Evolutionary conservation across 2,888 invertebrate genomes (phyloP).

Genomic region (Colostygia pectinataria): DNA sequence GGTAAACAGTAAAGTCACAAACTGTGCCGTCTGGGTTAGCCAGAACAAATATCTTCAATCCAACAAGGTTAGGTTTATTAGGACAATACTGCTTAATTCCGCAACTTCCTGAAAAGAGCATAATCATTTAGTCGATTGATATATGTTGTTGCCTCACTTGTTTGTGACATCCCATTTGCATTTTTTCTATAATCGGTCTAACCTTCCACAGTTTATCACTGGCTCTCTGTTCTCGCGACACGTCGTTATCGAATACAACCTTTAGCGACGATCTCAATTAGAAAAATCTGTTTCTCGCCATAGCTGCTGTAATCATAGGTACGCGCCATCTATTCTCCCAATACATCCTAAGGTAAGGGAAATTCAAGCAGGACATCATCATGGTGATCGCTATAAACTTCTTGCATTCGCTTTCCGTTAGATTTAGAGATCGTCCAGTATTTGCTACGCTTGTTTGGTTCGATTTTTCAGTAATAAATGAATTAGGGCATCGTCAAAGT

Average conservation of each 20-base stretch:
- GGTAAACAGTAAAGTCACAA: conserved; percentile 27
- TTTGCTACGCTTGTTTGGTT: conserved; percentile 12
- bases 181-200: conserved; percentile 15
- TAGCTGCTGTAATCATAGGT: conserved; percentile 9
- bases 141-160: conserved; percentile 9
- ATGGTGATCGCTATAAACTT: conserved; percentile 13
- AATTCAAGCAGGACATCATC: conserved; percentile 15
- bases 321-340: conserved; percentile 14
- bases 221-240: conserved; percentile 7
- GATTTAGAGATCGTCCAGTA: conserved; percentile 6
- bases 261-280: conserved; percentile 9
- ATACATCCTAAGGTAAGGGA: conserved; percentile 12
- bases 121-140: conserved; percentile 28
- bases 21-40: conserved; percentile 27
- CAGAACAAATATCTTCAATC: conserved; percentile 30
- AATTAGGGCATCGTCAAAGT: conserved; percentile 8
- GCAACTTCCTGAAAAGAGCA: conserved; percentile 24
- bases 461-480: conserved; percentile 6
- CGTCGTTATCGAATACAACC: conserved; percentile 22
- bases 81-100: conserved; percentile 23
- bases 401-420: conserved; percentile 10
- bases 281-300: conserved; percentile 18
- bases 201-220: conserved; percentile 25
- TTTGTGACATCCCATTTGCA: conserved; percentile 19
- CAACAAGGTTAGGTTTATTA: conserved; percentile 28